Evolutionary conservation across 2,113 vertebrate species (phyloP).

Genomic region (Cynocephalus volans): DNA sequence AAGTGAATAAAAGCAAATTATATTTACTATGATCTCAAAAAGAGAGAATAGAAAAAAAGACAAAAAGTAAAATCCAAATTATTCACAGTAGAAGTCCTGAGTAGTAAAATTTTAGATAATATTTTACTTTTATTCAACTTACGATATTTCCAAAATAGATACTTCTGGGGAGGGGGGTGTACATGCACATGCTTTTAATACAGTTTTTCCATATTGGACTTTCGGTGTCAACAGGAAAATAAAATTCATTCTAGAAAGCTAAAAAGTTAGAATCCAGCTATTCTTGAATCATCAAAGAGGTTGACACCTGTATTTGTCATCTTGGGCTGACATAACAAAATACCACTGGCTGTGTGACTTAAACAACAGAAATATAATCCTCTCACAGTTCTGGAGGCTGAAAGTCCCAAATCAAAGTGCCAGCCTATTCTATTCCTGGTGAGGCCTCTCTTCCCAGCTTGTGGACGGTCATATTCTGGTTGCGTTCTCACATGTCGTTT

Average conservation of each 20-base stretch:
- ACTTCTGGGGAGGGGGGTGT: too few species aligned
- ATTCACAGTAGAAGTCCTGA: not conserved
- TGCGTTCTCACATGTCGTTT: not conserved
- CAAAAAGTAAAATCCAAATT: not conserved
- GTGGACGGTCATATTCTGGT: not conserved
- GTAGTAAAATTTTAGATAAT: not conserved
- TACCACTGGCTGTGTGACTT: not conserved
- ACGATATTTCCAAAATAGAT: not conserved
- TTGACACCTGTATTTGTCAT: not conserved
- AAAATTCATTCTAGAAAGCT: not conserved
- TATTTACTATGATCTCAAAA: not conserved
- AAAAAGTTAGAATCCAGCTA: constrained; percentile 15
- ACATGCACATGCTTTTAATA: not conserved
- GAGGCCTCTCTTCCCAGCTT: not conserved
- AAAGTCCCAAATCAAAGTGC: not conserved
- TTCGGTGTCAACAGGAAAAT: not conserved
- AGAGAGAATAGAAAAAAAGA: not conserved
- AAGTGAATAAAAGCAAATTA: not conserved
- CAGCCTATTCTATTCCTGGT: not conserved
- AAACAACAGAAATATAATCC: not conserved
- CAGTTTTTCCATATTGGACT: not conserved
- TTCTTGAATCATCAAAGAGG: not conserved
- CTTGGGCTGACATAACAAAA: not conserved
- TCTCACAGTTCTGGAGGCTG: not conserved
- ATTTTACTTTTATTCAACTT: constrained; percentile 1